phyloP scores from a whole-genome alignment of 2,113 vertebrate genomes.

The Cacatua alba region DNA sequence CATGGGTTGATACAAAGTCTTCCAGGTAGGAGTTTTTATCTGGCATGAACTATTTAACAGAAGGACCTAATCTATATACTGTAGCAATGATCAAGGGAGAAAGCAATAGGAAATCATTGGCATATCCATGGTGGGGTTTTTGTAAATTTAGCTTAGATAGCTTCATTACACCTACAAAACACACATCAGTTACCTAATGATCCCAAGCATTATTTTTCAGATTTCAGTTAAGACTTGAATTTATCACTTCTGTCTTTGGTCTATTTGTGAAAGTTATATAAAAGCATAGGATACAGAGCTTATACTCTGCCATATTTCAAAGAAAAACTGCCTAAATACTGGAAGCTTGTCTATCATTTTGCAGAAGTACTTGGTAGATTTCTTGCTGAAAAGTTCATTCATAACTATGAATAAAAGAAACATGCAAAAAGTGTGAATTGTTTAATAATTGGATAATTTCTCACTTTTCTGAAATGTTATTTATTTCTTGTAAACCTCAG shows the following conservation, averaged over 20 bases:
- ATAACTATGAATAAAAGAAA: neutral
- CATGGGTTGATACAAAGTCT: neutral
- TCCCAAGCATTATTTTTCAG: neutral
- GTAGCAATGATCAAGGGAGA: neutral
- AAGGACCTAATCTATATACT: neutral
- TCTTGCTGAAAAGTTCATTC: neutral
- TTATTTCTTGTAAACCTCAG: neutral
- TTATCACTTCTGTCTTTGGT: neutral
- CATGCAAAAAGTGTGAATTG: neutral
- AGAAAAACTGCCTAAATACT: neutral
- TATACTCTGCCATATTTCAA: neutral
- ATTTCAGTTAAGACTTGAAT: neutral
- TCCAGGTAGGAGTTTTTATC: neutral
- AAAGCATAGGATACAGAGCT: neutral
- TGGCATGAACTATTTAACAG: neutral
- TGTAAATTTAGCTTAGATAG: neutral
- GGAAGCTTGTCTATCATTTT: conserved; percentile 4
- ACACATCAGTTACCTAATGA: neutral
- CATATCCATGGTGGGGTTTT: neutral
- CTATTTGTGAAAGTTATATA: neutral
- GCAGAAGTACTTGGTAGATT: neutral
- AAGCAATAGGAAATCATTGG: neutral
- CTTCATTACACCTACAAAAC: neutral
- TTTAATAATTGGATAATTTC: neutral
- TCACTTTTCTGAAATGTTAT: neutral